Conservation (phyloP, 1,140 invertebrate species). For the Lordiphosa stackelbergi region DNA sequence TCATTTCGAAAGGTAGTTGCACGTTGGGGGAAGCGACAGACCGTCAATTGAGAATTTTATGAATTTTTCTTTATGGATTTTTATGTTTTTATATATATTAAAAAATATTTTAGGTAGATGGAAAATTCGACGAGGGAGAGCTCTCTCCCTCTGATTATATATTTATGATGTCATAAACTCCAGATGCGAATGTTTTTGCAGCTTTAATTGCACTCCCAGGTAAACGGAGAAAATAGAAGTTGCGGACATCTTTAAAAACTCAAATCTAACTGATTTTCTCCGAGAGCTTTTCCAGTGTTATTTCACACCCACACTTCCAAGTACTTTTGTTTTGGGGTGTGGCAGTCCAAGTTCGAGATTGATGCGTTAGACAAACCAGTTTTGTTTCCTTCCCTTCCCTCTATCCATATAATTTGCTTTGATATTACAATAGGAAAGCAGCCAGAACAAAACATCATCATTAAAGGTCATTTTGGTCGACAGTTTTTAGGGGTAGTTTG, state of each 20-base stretch:
- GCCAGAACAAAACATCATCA: constrained; percentile 38
- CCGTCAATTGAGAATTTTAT: constrained; percentile 13
- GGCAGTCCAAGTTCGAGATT: constrained; percentile 25
- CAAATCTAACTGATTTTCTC: too few species aligned
- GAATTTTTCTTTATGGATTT: constrained; percentile 42
- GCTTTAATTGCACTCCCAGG: constrained; percentile 34
- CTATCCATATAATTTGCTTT: constrained; percentile 48
- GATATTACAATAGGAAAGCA: constrained; percentile 7
- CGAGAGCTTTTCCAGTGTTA: too few species aligned
- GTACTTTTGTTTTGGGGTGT: constrained; percentile 44
- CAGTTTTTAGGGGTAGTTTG: constrained; percentile 46
- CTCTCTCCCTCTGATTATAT: constrained; percentile 34
- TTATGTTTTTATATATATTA: constrained; percentile 22
- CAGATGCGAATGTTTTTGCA: constrained; percentile 10
- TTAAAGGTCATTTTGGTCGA: constrained; percentile 57
- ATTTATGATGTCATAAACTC: constrained; percentile 54
- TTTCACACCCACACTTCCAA: background rate
- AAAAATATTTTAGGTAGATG: constrained; percentile 1
- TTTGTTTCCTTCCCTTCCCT: constrained; percentile 2
- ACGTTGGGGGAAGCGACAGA: constrained; percentile 17
- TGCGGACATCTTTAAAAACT: background rate
- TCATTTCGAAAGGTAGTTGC: constrained; percentile 30
- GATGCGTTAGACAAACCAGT: constrained; percentile 19
- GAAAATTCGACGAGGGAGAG: background rate
- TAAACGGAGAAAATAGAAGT: constrained; percentile 1